Evolutionary conservation across 2,888 invertebrate genomes (phyloP), one percentile per base, ranked within the genome.

Genomic region (Tiliacea aurago): DNA sequence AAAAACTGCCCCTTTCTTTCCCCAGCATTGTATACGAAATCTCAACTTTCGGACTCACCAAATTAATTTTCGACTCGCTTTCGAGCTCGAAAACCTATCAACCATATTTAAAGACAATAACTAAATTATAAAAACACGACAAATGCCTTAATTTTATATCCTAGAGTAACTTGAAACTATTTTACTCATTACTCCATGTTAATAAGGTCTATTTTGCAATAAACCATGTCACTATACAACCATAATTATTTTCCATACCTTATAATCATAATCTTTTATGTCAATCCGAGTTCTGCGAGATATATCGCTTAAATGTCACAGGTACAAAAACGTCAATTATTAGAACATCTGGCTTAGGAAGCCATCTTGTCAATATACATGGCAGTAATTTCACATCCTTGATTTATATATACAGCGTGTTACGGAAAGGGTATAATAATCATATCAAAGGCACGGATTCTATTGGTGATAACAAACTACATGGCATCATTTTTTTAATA

Each of bases 221-320:
- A 76, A 23, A 78, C 61, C 78, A 43, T 7, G 51, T 75, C 78
- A 78, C 7, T 43, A n/a, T 51, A 61, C 70, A 70, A 53, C 59
- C 70, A 51, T 67, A 45, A 41, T 59, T 58, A 15, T 47, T 20
- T 15, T 37, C n/a, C 13, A 55, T 20, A 37, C 23, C 7, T 13
- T 13, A 18, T 23, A 43, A 4, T 18, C n/a, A 11, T 15, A 23
- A n/a, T 23, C 15, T 4, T 41, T 13, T 13, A 1, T 9, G 37
- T 53, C 37, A 59, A 18, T 53, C 58, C 37, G 23, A 43, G 69
- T 59, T 4, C 15, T n/a, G 49, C 66, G 76, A 73, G 3, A 18
- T 0, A 51, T 18, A 4, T 67, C 76, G 74, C 56, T 15, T 33
- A 59, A 51, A 9, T 53, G 1, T 20, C n/a, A 53, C 41, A 53